A percentile compares a stretch with the other conserved stretches of the same genome.
Evolutionary conservation across 30 jellyfish, hydroid and myxozoan genomes (phyloP).

Genomic region (Clytia hemisphaerica): DNA sequence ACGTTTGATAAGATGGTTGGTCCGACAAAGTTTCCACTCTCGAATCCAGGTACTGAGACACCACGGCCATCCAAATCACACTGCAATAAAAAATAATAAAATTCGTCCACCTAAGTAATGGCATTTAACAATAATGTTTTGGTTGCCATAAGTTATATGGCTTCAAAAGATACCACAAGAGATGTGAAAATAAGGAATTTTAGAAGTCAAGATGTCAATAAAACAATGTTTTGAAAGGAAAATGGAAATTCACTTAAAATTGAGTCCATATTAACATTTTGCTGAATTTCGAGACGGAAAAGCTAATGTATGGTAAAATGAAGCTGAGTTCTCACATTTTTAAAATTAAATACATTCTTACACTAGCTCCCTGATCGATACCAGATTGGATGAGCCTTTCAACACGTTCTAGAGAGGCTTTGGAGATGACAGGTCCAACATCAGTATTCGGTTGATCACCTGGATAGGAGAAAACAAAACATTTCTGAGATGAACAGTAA

Average conservation of each 20-base stretch:
- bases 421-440: conserved; percentile 78
- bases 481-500: no score
- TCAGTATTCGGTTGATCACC: conserved; percentile 84
- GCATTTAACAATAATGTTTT: neutral
- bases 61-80: conserved; percentile 86
- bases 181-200: neutral
- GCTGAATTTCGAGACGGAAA: no score
- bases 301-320: no score
- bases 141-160: neutral
- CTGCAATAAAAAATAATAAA: conserved; percentile 13
- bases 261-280: no score
- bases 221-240: no score
- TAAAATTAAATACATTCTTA: neutral
- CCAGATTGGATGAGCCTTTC: conserved; percentile 79
- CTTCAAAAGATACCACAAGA: neutral
- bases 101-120: neutral
- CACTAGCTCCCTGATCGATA: conserved; percentile 81
- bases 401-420: conserved; percentile 73
- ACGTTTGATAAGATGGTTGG: conserved; percentile 83
- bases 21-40: conserved; percentile 89
- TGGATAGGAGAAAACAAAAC: neutral
- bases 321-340: no score
- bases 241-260: no score
- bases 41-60: conserved; percentile 69
- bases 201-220: neutral